Base-by-base conservation (phyloP, 1,140 invertebrate species). In the Drosophila sechellia region DNA sequence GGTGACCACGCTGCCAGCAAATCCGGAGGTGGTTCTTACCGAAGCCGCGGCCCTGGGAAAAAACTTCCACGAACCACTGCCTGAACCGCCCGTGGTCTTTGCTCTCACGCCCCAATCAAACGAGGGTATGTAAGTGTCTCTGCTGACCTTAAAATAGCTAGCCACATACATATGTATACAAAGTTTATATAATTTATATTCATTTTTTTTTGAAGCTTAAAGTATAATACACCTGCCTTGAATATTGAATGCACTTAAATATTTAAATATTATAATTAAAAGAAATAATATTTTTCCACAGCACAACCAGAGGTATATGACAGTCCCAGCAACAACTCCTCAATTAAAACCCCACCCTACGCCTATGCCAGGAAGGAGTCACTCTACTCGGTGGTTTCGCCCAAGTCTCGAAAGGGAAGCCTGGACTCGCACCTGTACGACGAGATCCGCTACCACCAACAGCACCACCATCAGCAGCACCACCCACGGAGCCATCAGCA, bases 121-220 rank as follows among this genome's bases (percentile, higher is more conserved):
- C 77, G 90, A 92, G 50, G 90, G 90, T 92, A 91, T 90, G 90
- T 92, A 92, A 92, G 90, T 90, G 90, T 89, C 85, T 63, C 77
- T 37, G 56, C 54, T 54, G 59, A 66, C 59, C 13, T 34, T 56
- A 70, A 69, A 70, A 37, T 68, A 63, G 61, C 58, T 40, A 40
- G 43, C 22, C 25, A 50, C 15, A 5, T 0, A 50, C 15, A 5
- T 0, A 2, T 11, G 15, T 5, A 17, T 8, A 31, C 1, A 31
- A 6, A 10, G 3, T 10, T 31, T 10, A 10, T 31, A 31, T 17
- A 17, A 17, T 17, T 17, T 17, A 17, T 17, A 17, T 17, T 17
- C 17, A 17, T 17, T 17, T 17, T 17, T 17, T 17, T 17, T 17
- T 17, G 0, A 17, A 17, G 17, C 17, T 17, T 17, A 17, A 17